These are phyloP conservation scores for Idaea straminata DNA, from an alignment of 2,888 invertebrate genomes.

Conservation along the genomic window DNA sequence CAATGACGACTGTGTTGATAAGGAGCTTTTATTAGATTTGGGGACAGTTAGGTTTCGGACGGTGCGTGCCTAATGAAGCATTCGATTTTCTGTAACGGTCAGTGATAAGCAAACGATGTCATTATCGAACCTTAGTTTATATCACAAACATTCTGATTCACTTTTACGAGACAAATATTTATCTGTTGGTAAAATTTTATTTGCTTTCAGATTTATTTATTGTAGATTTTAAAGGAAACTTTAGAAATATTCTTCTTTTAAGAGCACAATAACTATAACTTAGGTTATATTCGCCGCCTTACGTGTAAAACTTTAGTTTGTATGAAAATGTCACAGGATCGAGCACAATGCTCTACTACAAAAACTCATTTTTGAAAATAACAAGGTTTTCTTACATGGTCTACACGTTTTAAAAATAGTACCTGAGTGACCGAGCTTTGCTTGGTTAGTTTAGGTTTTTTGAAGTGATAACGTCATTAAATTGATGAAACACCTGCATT, in stretches of 20 bases:
- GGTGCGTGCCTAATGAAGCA: conserved; percentile 71
- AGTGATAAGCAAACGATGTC: conserved; percentile 79
- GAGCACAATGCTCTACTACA: too few species aligned
- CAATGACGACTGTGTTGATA: conserved; percentile 63
- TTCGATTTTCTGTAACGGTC: conserved; percentile 80
- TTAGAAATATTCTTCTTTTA: neutral
- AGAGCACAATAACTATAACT: neutral
- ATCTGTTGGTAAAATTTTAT: conserved; percentile 9
- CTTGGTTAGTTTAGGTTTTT: too few species aligned
- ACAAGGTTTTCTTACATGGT: neutral
- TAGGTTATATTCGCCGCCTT: neutral
- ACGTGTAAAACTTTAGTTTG: too few species aligned
- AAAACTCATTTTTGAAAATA: neutral
- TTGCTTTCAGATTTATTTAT: conserved; percentile 13
- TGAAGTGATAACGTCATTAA: too few species aligned
- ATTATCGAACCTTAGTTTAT: conserved; percentile 74
- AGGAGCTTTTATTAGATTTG: conserved; percentile 72
- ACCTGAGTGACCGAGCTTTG: neutral
- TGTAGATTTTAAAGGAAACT: neutral
- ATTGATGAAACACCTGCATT: too few species aligned
- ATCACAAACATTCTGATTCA: conserved; percentile 57
- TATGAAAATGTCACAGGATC: too few species aligned
- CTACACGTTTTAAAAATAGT: neutral
- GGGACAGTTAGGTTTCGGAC: conserved; percentile 67
- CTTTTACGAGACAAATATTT: conserved; percentile 25